A percentile compares a stretch with the other conserved stretches of the same genome.
phyloP scores from a whole-genome alignment of 2,113 vertebrate genomes.

The Zapus hudsonius region DNA sequence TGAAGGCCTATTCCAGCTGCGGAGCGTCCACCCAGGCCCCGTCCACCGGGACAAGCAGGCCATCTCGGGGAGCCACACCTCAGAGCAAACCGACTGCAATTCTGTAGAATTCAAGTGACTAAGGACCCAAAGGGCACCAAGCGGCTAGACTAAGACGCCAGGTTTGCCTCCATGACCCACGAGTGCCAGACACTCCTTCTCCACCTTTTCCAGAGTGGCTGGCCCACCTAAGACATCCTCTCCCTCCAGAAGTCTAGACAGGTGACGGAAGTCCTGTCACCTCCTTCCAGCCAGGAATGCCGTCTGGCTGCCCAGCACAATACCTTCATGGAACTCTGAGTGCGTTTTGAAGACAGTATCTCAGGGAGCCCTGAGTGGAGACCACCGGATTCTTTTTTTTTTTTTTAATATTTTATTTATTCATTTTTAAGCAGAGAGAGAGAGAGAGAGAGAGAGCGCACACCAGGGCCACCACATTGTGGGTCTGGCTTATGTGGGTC shows the following conservation, averaged over 20 bases:
- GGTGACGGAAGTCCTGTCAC: background rate
- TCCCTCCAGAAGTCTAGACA: background rate
- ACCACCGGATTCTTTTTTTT: background rate
- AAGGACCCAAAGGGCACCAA: background rate
- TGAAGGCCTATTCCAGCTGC: constrained; percentile 65
- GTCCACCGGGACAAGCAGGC: constrained; percentile 20
- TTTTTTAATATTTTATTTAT: too few relatives aligned
- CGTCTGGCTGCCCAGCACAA: background rate
- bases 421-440: too few relatives aligned
- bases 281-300: background rate
- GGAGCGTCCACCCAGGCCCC: constrained; percentile 63
- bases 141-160: constrained; percentile 39
- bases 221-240: background rate
- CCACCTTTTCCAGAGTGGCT: too few relatives aligned
- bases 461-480: too few relatives aligned
- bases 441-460: too few relatives aligned
- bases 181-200: background rate
- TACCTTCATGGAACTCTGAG: background rate
- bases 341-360: background rate
- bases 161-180: background rate
- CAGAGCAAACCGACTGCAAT: constrained; percentile 69
- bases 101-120: constrained; percentile 56
- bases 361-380: background rate
- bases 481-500: too few relatives aligned
- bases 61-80: constrained; percentile 55